Conservation (phyloP, 2,113 vertebrate species). For the Pyxicephalus adspersus region DNA sequence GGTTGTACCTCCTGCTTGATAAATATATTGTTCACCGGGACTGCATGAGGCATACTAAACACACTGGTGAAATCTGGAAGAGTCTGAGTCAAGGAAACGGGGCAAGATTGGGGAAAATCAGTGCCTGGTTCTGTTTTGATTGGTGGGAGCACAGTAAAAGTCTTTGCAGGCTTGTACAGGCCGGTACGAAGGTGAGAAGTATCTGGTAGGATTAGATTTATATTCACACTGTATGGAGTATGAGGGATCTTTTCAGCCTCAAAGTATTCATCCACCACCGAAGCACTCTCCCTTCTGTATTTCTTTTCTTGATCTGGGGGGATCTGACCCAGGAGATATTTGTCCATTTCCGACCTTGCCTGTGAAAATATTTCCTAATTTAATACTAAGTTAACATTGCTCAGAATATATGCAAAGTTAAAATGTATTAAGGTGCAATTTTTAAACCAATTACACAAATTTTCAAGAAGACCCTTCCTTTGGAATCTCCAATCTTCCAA, state of each 20-base stretch:
- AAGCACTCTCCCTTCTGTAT: constrained; percentile 85
- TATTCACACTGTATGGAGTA: constrained; percentile 86
- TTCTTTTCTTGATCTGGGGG: constrained; percentile 77
- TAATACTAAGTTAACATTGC: no score
- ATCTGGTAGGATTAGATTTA: constrained; percentile 87
- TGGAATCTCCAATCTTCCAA: no score
- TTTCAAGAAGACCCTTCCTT: no score
- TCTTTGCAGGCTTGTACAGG: constrained; percentile 76
- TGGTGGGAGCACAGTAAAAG: constrained; percentile 60
- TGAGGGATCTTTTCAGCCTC: constrained; percentile 78
- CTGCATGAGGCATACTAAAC: constrained; percentile 83
- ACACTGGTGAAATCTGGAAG: constrained; percentile 91
- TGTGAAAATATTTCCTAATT: constrained; percentile 31
- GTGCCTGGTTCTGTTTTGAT: constrained; percentile 82
- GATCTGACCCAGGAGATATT: constrained; percentile 75
- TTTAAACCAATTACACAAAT: no score
- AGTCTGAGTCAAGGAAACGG: constrained; percentile 73
- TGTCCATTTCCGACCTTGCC: constrained; percentile 83
- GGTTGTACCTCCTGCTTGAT: constrained; percentile 82
- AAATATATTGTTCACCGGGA: constrained; percentile 80
- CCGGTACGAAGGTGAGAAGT: constrained; percentile 86
- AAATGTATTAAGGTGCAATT: no score
- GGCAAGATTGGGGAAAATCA: constrained; percentile 71
- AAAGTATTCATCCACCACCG: constrained; percentile 89
- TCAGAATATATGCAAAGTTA: neutral